Evolutionary conservation across 2,113 vertebrate species (phyloP).

Genomic region (Perca flavescens): DNA sequence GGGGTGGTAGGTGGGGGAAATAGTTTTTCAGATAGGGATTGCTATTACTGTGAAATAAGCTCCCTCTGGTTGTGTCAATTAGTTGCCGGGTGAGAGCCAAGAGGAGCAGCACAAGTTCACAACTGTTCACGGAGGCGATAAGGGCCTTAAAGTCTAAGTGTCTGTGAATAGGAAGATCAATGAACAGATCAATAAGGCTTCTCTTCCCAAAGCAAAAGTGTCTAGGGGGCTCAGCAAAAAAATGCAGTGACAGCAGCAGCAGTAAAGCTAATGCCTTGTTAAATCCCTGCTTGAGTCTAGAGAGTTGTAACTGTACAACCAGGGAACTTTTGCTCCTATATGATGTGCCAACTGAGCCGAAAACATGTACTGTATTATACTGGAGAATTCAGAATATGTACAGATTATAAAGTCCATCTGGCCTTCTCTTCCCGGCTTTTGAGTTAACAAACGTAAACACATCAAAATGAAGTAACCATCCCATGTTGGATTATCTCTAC

Average conservation of each 20-base stretch:
- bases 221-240: conserved; percentile 48
- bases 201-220: conserved; percentile 55
- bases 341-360: not conserved
- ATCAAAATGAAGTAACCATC: not conserved
- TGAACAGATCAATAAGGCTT: conserved; percentile 67
- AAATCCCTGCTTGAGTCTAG: conserved; percentile 34
- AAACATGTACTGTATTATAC: too few relatives aligned
- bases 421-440: too few relatives aligned
- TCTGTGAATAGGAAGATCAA: conserved; percentile 74
- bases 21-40: conserved; percentile 40
- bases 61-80: conserved; percentile 58
- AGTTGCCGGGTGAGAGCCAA: conserved; percentile 24
- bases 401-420: too few relatives aligned
- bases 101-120: conserved; percentile 49
- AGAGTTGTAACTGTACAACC: conserved; percentile 18
- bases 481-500: not conserved
- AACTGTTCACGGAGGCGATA: conserved; percentile 58
- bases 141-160: conserved; percentile 75
- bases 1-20: conserved; percentile 1
- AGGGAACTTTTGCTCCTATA: conserved; percentile 1
- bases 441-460: too few relatives aligned
- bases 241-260: conserved; percentile 41
- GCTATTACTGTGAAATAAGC: conserved; percentile 43
- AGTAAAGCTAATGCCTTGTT: conserved; percentile 43
- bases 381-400: too few relatives aligned